Evolutionary conservation across 2,113 vertebrate genomes (phyloP), one percentile per base, ranked within the genome.

Genomic region (Menura novaehollandiae): DNA sequence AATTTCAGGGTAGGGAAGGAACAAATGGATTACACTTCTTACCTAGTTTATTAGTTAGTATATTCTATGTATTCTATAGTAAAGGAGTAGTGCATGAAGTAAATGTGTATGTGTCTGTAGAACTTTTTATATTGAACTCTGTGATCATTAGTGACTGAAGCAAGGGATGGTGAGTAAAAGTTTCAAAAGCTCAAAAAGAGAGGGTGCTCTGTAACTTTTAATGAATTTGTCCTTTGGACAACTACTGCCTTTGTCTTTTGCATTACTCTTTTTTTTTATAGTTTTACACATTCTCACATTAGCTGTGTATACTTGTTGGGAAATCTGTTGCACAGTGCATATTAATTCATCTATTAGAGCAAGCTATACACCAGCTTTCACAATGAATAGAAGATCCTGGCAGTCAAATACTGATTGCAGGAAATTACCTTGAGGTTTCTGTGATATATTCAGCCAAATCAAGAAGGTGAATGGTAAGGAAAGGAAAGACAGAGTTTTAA

Each of bases 341-440:
- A 68, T 82, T 76, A 68, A n/a, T 56, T 55, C 1, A 63, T 88
- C 37, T 63, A 5, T 52, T 68, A 74, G 27, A 89, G 35, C 26
- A 82, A 73, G 8, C 47, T 87, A 27, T 63, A 60, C 1, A 3
- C n/a, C 18, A 88, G 39, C 35, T 93, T 82, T 90, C n/a, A 9
- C 72, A 85, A 93, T 2, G 7, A 92, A n/a, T 43, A 89, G 91
- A 88, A 83, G 69, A 89, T 79, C 71, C 85, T 96, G 93, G 78
- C 84, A 94, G 53, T 85, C 16, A 63, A 83, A 58, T 59, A 53
- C n/a, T 43, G 71, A 90, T 91, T 92, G 59, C 37, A 10, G 85
- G 91, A 96, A 96, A 89, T 58, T 59, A 56, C 71, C 41, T 68
- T 88, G 74, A 62, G 69, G 39, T 96, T 95, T 95, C 73, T 86